Base-by-base conservation (phyloP, 2,888 invertebrate species). In the Campopleginae sp. region DNA sequence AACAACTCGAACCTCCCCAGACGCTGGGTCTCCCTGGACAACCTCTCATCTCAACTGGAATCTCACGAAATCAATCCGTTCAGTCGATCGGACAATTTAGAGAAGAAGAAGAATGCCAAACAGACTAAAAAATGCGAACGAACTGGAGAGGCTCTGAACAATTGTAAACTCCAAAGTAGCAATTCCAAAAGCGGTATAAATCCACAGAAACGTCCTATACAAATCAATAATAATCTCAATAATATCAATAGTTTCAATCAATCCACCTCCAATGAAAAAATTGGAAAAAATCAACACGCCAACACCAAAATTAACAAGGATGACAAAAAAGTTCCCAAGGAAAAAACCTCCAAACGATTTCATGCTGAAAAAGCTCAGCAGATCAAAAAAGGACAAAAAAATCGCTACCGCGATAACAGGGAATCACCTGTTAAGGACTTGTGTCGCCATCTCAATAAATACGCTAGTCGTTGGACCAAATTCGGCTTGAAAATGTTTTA, bases 401-500 rank as follows among this genome's bases (percentile, higher is more conserved):
- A 84, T 93, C 93, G 94, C 44, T 95, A 94, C 89, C 93, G 94
- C 80, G 95, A 95, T 80, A 94, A 92, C 88, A 92, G 93, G 72
- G 93, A 93, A 85, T 90, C 91, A 44, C 90, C 92, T 14, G 88
- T 92, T 33, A 93, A 91, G 83, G 92, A 93, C 86, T 88, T 93
- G 27, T 92, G 87, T 84, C 92, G 91, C 86, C 92, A 90, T 89
- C 91, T 95, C 84, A 94, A 94, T 87, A 94, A 95, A 86, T 95
- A 95, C 88, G 92, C 94, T 27, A 94, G 94, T 85, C 94, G 94
- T 66, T 95, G 95, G 95, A 94, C 95, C 92, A 95, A 94, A 92
- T 92, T 95, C 80, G 93, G 94, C 82, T 91, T 95, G 48, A 94
- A 94, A 90, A 95, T 97, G 81, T 93, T 97, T 80, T 95, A 96